Evolutionary conservation across 2,113 vertebrate species (phyloP), one percentile per base, ranked within the genome.

Genomic region (Enhydra lutris): DNA sequence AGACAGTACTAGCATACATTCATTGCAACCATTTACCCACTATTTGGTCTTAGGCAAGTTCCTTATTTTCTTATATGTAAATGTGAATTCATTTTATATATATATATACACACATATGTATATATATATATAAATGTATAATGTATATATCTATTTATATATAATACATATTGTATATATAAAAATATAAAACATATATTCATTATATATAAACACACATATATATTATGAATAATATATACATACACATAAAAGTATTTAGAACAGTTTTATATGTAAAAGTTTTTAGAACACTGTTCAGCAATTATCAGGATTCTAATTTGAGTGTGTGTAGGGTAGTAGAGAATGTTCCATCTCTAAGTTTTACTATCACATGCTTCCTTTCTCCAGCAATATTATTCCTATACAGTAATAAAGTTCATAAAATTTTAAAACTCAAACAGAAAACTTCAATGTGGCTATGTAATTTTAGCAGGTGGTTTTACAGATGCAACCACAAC

Each of bases 401-500:
- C 50, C 42, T 96, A 34, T 15, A 69, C 4, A 63, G 23, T 74
- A 78, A 93, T 79, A 90, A 89, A 96, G 74, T 73, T 95, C 47
- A 79, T 15, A 91, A 23, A 69, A 14, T 78, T 65, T 65, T 69
- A 69, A 92, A 88, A 89, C 80, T 78, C 67, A 52, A 80, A 78
- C 24, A 73, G 78, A 89, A 85, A 97, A 92, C 71, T 80, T 88
- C 21, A 78, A 34, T 88, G 55, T 80, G 73, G 20, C 8, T n/a
- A 91, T 93, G n/a, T 55, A 86, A 96, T 92, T 91, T 95, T 92
- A 87, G 82, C 29, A 47, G n/a, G 39, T 39, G 79, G 26, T 92
- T 96, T 95, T 94, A 94, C 14, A 59, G 34, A 91, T 73, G 14
- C 12, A 84, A 78, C 17, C 23, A 45, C 21, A 91, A 47, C 15